Conservation (phyloP, 2,888 invertebrate species). For the Cephus pulcher region DNA sequence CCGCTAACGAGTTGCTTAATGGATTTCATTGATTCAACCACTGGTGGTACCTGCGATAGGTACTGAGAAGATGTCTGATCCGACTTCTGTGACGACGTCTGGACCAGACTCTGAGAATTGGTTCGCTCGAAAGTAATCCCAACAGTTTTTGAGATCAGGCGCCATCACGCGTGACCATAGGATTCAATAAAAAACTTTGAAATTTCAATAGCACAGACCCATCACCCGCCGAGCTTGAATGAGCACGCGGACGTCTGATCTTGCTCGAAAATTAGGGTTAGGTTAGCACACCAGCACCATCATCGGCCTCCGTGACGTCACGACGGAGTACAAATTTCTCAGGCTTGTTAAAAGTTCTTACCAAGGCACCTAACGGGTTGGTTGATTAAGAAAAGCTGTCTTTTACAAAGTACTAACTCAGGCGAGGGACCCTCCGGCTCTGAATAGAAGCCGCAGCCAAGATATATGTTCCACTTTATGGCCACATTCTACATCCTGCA, state of each 20-base stretch:
- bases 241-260: too few relatives aligned
- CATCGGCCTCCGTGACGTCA: neutral
- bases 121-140: neutral
- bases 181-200: too few relatives aligned
- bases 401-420: conserved; percentile 44
- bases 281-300: neutral
- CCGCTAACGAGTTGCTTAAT: neutral
- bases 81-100: neutral
- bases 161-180: too few relatives aligned
- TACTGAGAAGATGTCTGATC: neutral
- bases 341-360: neutral
- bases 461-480: conserved; percentile 52
- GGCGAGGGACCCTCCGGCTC: neutral
- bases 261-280: neutral
- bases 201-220: too few relatives aligned
- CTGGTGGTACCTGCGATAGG: neutral
- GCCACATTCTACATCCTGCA: conserved; percentile 12
- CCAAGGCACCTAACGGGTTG: neutral
- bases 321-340: conserved; percentile 12
- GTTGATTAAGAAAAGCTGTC: conserved; percentile 45
- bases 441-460: conserved; percentile 33
- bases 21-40: neutral
- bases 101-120: neutral
- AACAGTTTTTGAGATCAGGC: neutral
- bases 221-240: too few relatives aligned